phyloP scores from a whole-genome alignment of 1,140 invertebrate species.

The Whitmania pigra region DNA sequence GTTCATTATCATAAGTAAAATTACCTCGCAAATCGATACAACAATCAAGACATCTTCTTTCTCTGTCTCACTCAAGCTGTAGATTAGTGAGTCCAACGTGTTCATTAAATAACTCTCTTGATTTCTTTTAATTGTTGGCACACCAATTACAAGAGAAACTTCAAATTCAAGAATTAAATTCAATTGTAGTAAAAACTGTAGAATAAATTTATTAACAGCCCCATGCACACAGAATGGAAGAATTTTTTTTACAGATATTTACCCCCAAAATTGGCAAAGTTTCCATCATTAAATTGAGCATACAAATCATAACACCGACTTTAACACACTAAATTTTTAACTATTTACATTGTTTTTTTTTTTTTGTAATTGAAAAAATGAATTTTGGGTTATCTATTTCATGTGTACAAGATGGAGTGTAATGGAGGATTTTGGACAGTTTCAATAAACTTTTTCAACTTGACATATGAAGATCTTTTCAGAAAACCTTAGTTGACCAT shows the following conservation, averaged over 20 bases:
- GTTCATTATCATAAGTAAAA: neutral
- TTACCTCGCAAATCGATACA: slow-evolving; percentile 72
- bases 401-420: too few species aligned
- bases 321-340: too few species aligned
- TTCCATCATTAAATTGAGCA: neutral
- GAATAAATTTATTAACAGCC: neutral
- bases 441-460: too few species aligned
- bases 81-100: slow-evolving; percentile 73
- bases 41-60: slow-evolving; percentile 69
- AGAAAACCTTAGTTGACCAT: too few species aligned
- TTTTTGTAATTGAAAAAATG: too few species aligned
- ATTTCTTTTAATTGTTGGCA: slow-evolving; percentile 76
- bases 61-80: slow-evolving; percentile 63
- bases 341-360: too few species aligned
- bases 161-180: slow-evolving; percentile 23
- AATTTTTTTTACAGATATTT: neutral
- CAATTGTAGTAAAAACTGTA: neutral
- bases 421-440: too few species aligned
- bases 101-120: slow-evolving; percentile 75
- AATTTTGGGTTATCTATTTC: too few species aligned
- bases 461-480: too few species aligned
- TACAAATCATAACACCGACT: too few species aligned
- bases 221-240: neutral
- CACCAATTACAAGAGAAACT: slow-evolving; percentile 65
- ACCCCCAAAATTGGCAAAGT: too few species aligned